These are phyloP conservation scores for Conopomorpha cramerella DNA, from an alignment of 1,140 invertebrate genomes.

Conservation along the genomic window DNA sequence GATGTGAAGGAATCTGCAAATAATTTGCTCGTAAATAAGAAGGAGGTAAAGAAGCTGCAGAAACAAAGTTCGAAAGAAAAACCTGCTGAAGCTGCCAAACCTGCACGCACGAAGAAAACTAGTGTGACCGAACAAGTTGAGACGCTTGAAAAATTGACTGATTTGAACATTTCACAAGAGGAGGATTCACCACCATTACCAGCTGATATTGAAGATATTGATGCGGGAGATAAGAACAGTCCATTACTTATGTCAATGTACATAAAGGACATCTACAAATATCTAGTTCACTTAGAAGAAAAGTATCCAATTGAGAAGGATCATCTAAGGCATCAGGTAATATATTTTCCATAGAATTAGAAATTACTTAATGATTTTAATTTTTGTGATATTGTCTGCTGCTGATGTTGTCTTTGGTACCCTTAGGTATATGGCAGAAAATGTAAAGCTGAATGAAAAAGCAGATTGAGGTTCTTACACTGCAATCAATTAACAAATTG, in stretches of 20 bases:
- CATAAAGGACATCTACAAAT: slow-evolving; percentile 84
- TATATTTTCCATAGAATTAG: too few species aligned
- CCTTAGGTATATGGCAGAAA: too few species aligned
- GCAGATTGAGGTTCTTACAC: too few species aligned
- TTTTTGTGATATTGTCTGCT: slow-evolving; percentile 3
- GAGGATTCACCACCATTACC: slow-evolving; percentile 21
- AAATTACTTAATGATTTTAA: slow-evolving; percentile 9
- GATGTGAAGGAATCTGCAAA: slow-evolving; percentile 19
- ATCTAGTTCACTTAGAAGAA: slow-evolving; percentile 74
- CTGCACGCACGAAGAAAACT: too few species aligned
- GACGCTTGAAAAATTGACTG: slow-evolving; percentile 7
- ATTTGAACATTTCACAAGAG: background rate
- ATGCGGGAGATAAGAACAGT: slow-evolving; percentile 68
- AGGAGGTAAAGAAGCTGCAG: too few species aligned
- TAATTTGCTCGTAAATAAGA: slow-evolving; percentile 16
- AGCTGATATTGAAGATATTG: slow-evolving; percentile 65
- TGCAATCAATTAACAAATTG: too few species aligned
- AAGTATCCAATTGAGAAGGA: slow-evolving; percentile 65
- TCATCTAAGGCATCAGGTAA: slow-evolving; percentile 68
- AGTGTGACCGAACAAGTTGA: too few species aligned
- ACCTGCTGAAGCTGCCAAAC: too few species aligned
- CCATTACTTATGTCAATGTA: slow-evolving; percentile 81
- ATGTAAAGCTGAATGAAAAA: too few species aligned
- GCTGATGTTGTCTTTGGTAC: too few species aligned
- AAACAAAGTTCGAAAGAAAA: too few species aligned